Evolutionary conservation across 1,140 invertebrate species (phyloP).

Genomic region (Dreissena polymorpha): DNA sequence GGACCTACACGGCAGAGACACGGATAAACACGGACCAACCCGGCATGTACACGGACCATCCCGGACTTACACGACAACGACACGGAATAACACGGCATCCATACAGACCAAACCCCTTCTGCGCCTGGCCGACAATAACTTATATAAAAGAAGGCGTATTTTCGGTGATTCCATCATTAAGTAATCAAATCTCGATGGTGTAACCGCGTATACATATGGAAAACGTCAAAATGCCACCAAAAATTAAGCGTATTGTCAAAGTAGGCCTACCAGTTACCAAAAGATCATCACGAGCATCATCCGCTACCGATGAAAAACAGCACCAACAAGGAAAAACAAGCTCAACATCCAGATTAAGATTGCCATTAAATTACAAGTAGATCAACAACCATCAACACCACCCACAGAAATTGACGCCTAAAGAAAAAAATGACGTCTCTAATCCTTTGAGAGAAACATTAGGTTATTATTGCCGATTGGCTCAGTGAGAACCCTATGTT

Average conservation of each 20-base stretch:
- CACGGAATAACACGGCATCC: neutral
- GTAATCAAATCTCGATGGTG: neutral
- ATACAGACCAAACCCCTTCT: neutral
- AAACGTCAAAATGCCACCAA: no score
- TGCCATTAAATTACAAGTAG: neutral
- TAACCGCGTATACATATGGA: neutral
- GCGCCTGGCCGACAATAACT: neutral
- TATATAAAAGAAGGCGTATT: neutral
- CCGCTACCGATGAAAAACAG: conserved; percentile 6
- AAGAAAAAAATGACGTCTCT: neutral
- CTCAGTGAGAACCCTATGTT: conserved; percentile 2
- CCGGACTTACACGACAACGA: neutral
- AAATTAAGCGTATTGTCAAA: neutral
- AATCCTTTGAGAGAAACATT: neutral
- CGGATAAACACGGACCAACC: neutral
- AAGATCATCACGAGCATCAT: neutral
- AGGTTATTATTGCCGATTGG: neutral
- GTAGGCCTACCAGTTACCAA: neutral
- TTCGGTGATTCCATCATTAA: conserved; percentile 9
- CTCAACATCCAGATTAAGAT: neutral
- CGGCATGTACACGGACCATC: neutral
- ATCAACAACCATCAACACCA: neutral
- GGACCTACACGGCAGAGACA: no score
- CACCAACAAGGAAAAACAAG: neutral
- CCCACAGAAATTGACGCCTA: no score